Conservation (phyloP, 2,113 vertebrate genomes). For the Lipophrys pholis region DNA sequence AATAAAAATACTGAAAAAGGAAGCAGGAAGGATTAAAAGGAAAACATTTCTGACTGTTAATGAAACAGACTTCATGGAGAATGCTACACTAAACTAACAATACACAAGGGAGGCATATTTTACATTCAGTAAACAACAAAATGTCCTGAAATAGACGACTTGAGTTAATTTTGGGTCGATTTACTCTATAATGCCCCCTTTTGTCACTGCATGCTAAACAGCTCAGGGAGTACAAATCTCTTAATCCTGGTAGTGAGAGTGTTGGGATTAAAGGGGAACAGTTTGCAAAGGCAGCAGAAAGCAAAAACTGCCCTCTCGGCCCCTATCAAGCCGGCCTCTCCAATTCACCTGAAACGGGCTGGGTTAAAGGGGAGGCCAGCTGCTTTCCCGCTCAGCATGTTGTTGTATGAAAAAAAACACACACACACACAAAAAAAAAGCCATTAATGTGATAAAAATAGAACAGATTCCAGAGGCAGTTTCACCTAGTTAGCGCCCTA, state of each 20-base stretch:
- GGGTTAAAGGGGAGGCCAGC: slow-evolving; percentile 13
- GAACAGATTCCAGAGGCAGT: slow-evolving; percentile 12
- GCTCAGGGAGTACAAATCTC: slow-evolving; percentile 79
- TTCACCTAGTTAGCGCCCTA: slow-evolving; percentile 44
- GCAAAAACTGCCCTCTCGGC: slow-evolving; percentile 66
- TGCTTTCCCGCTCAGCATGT: slow-evolving; percentile 3
- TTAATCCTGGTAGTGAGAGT: slow-evolving; percentile 81
- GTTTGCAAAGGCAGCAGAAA: slow-evolving; percentile 79
- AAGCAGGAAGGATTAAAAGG: slow-evolving; percentile 37
- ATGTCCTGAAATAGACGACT: slow-evolving; percentile 53
- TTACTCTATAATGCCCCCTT: slow-evolving; percentile 69
- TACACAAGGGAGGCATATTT: slow-evolving; percentile 23
- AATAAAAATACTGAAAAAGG: neutral
- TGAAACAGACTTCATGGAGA: slow-evolving; percentile 22
- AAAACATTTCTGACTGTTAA: slow-evolving; percentile 48
- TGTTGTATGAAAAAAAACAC: slow-evolving; percentile 44
- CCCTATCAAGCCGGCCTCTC: slow-evolving; percentile 40
- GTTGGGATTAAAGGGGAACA: slow-evolving; percentile 77
- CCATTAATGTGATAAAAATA: neutral
- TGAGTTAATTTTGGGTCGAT: slow-evolving; percentile 64
- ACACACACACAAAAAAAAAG: no score
- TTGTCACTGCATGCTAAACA: slow-evolving; percentile 78
- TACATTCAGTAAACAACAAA: slow-evolving; percentile 53
- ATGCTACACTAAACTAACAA: slow-evolving; percentile 42
- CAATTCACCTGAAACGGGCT: slow-evolving; percentile 35